phyloP scores from a whole-genome alignment of 92 coral and sea anemone genomes.

The Porites rus region DNA sequence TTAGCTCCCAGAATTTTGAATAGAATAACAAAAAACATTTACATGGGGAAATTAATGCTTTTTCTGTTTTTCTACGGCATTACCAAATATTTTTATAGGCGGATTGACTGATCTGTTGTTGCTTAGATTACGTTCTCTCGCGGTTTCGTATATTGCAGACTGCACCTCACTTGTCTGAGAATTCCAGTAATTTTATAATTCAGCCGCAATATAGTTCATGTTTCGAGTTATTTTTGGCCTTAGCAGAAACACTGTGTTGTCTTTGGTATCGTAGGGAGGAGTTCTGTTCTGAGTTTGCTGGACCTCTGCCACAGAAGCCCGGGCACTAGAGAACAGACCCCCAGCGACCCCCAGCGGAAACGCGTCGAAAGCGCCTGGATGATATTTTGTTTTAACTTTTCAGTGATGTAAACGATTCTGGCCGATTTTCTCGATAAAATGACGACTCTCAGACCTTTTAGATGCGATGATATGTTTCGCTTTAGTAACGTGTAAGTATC shows the following conservation, averaged over 20 bases:
- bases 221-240: conserved; percentile 24
- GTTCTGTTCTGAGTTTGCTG: too few species aligned
- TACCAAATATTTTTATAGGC: background rate
- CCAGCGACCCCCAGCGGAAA: background rate
- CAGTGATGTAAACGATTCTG: too few species aligned
- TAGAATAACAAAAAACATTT: background rate
- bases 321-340: conserved; percentile 19
- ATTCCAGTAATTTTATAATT: background rate
- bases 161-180: conserved; percentile 3
- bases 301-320: background rate
- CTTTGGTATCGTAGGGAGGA: background rate
- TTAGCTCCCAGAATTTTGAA: background rate
- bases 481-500: conserved; percentile 96
- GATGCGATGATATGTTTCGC: conserved; percentile 91
- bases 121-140: too few species aligned
- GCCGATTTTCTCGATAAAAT: conserved; percentile 37
- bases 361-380: background rate
- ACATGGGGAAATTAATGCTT: background rate
- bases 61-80: too few species aligned
- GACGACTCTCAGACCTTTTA: conserved; percentile 94
- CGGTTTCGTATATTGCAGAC: background rate
- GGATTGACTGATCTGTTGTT: too few species aligned
- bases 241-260: background rate
- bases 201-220: background rate
- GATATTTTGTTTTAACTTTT: background rate